Conservation (phyloP, 2,113 vertebrate genomes). For the Myocastor coypus region DNA sequence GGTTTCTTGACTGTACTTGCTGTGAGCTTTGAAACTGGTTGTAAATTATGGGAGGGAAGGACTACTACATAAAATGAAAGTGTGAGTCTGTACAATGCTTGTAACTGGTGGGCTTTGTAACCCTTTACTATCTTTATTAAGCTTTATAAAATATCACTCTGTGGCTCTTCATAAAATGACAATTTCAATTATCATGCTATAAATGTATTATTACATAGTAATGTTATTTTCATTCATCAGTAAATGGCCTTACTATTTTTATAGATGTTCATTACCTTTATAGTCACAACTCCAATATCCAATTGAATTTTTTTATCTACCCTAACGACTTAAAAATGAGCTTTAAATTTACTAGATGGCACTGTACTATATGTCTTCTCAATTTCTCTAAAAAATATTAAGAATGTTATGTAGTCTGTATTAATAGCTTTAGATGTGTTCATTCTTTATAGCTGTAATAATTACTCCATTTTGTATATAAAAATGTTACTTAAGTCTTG, state of each 20-base stretch:
- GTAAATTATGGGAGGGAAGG: not conserved
- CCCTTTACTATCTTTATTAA: not conserved
- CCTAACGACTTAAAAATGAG: not conserved
- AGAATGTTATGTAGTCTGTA: not conserved
- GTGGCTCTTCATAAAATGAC: not conserved
- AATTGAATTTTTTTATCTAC: not conserved
- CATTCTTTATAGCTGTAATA: not conserved
- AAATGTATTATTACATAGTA: not conserved
- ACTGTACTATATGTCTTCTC: not conserved
- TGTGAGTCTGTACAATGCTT: not conserved
- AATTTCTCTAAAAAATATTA: not conserved
- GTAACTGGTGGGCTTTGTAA: not conserved
- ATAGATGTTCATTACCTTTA: not conserved
- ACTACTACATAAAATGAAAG: not conserved
- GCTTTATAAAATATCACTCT: not conserved
- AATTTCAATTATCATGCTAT: not conserved
- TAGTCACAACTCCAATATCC: not conserved
- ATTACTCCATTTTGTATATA: not conserved
- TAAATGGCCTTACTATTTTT: not conserved
- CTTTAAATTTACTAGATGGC: not conserved
- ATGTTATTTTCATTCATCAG: not conserved
- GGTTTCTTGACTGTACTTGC: conserved; percentile 4
- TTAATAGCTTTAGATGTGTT: not conserved
- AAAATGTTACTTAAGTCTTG: not conserved
- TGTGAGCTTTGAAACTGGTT: conserved; percentile 33